phyloP scores from a whole-genome alignment of 2,888 invertebrate species.

The Cremastinae sp. region DNA sequence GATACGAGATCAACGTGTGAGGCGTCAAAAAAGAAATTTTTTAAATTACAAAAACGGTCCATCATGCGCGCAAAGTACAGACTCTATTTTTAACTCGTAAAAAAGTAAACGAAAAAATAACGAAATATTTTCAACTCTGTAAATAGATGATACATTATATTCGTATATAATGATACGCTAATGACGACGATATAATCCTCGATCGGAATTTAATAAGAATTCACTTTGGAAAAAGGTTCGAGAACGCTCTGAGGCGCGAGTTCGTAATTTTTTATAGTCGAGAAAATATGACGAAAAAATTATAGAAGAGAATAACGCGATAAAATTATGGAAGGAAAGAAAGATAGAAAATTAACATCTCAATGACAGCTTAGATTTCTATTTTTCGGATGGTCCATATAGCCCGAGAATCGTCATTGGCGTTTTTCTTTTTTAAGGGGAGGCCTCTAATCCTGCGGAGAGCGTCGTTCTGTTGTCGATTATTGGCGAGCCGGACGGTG shows the following conservation, averaged over 20 bases:
- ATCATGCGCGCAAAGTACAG: constrained; percentile 78
- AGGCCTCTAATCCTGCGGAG: constrained; percentile 38
- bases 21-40: constrained; percentile 59
- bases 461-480: constrained; percentile 32
- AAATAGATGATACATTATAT: constrained; percentile 75
- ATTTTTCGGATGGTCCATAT: constrained; percentile 43
- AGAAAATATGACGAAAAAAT: constrained; percentile 55
- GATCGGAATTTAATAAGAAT: constrained; percentile 71
- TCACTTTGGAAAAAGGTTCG: constrained; percentile 45
- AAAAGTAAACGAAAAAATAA: constrained; percentile 51
- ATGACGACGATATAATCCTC: constrained; percentile 75
- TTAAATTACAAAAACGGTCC: constrained; percentile 67
- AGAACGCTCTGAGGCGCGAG: constrained; percentile 43
- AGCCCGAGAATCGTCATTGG: constrained; percentile 51
- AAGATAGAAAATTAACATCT: constrained; percentile 33
- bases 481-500: constrained; percentile 57
- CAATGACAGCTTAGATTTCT: constrained; percentile 43
- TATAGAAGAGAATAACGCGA: constrained; percentile 13
- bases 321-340: constrained; percentile 4
- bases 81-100: constrained; percentile 80
- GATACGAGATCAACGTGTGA: constrained; percentile 55
- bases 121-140: constrained; percentile 77
- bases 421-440: constrained; percentile 30
- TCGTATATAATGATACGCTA: constrained; percentile 73
- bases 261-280: constrained; percentile 57